Base-by-base conservation (phyloP, 2,113 vertebrate genomes). In the Nyctereutes procyonoides region DNA sequence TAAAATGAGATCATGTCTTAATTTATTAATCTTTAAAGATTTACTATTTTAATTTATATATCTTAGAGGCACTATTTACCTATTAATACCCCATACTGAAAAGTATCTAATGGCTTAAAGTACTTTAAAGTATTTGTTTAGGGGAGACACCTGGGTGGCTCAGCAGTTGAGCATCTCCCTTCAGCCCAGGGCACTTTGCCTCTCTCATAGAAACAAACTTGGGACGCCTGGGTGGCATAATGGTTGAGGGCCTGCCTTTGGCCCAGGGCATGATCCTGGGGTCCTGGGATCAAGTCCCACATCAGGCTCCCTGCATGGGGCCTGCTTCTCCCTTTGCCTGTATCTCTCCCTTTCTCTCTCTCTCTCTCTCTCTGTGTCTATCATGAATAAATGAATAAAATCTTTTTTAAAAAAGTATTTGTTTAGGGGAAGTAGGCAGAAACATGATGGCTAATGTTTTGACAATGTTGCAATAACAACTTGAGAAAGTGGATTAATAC, bases 401-500 rank as follows among this genome's bases (percentile, higher is more conserved):
- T 43, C 43, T 43, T n/a, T n/a, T n/a, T 43, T 43, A 43, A 43
- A 43, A 43, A 38, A 67, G 43, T 43, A 43, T 43, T 43, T 43
- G 43, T 43, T 43, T 43, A 43, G 43, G 43, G 43, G 19, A 62
- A 3, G 12, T 76, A 12, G 7, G 1, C 13, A 20, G 67, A 90
- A 71, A 71, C 22, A 89, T 8, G 8, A 22, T 9, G 13, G n/a
- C 3, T 43, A 13, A 43, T 73, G 5, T 67, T 83, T 82, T 84
- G 69, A 84, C 20, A 35, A 8, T 51, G 22, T 30, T 62, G 1
- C 35, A 84, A 88, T 83, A 53, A 88, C 10, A 82, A 88, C 48
- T 84, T 94, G 63, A 97, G 48, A 97, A 94, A 88, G 93, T 65
- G 60, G 55, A 88, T 32, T 19, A 80, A 55, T 90, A 81, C 8